A percentile compares a stretch with the other conserved stretches of the same genome.
phyloP scores from a whole-genome alignment of 2,797 vertebrate species.

The Argentina silus region DNA sequence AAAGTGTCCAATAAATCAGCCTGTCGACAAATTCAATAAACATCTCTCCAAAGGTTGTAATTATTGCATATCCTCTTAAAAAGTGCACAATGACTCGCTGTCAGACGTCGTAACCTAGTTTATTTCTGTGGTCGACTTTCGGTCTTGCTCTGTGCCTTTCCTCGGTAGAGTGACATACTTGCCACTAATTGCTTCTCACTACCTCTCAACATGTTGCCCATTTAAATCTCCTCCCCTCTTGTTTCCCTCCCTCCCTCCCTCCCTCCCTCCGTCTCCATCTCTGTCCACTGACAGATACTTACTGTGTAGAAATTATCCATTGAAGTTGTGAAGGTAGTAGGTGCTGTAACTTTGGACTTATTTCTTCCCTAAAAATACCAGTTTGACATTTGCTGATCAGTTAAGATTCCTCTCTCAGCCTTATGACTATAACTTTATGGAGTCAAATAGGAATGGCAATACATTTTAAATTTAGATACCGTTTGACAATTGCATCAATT shows the following conservation, averaged over 20 bases:
- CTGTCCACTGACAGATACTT: slow-evolving; percentile 24
- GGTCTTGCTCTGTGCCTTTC: slow-evolving; percentile 49
- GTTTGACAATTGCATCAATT: not conserved
- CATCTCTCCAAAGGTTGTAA: slow-evolving; percentile 5
- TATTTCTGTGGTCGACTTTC: not conserved
- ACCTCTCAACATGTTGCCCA: slow-evolving; percentile 71
- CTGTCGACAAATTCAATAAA: not conserved
- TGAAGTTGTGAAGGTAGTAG: not conserved
- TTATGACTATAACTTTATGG: too few relatives aligned
- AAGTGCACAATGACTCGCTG: not conserved
- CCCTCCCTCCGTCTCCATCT: slow-evolving; percentile 30
- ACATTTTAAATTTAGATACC: not conserved
- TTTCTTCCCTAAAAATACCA: too few relatives aligned
- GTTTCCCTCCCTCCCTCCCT: slow-evolving; percentile 44
- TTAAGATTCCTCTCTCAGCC: too few relatives aligned
- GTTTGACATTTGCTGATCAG: not conserved
- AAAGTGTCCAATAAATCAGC: not conserved
- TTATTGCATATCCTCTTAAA: not conserved
- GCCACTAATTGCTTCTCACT: slow-evolving; percentile 74
- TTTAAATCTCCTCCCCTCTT: slow-evolving; percentile 80
- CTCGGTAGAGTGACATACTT: slow-evolving; percentile 64
- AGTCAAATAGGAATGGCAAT: not conserved
- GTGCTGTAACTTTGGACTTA: not conserved
- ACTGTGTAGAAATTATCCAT: not conserved
- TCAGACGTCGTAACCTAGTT: slow-evolving; percentile 9